Conservation (phyloP, 1,140 invertebrate species). For the Teleopsis dalmanni region DNA sequence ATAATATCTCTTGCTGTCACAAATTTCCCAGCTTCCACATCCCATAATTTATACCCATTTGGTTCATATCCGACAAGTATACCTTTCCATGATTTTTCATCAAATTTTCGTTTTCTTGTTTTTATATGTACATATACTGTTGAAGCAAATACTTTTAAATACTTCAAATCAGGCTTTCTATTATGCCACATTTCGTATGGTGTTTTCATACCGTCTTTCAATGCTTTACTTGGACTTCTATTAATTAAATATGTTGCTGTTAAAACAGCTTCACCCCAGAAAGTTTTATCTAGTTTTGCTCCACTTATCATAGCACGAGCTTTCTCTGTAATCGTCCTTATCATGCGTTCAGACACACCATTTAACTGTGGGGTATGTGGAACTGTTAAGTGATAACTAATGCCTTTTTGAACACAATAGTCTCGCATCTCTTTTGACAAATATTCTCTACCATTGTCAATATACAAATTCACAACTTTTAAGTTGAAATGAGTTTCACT, state of each 20-base stretch:
- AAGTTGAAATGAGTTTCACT: constrained; percentile 37
- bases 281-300: constrained; percentile 24
- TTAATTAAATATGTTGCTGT: constrained; percentile 46
- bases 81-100: constrained; percentile 40
- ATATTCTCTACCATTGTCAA: constrained; percentile 16
- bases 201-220: constrained; percentile 32
- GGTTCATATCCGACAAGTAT: constrained; percentile 43
- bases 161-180: constrained; percentile 43
- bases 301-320: constrained; percentile 39
- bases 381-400: constrained; percentile 45
- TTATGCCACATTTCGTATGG: constrained; percentile 47
- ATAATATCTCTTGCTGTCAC: constrained; percentile 40
- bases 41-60: constrained; percentile 45
- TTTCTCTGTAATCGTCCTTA: constrained; percentile 44
- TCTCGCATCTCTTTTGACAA: constrained; percentile 27
- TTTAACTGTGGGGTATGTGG: constrained; percentile 48
- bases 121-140: constrained; percentile 45
- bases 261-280: constrained; percentile 42
- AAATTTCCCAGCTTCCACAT: constrained; percentile 32
- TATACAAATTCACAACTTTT: constrained; percentile 35
- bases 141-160: constrained; percentile 47
- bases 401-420: constrained; percentile 43
- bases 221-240: constrained; percentile 38
- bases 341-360: constrained; percentile 47
- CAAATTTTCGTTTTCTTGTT: constrained; percentile 40